Evolutionary conservation across 2,888 invertebrate species (phyloP), one percentile per base, ranked within the genome.

Genomic region (Lordiphosa andalusiaca): DNA sequence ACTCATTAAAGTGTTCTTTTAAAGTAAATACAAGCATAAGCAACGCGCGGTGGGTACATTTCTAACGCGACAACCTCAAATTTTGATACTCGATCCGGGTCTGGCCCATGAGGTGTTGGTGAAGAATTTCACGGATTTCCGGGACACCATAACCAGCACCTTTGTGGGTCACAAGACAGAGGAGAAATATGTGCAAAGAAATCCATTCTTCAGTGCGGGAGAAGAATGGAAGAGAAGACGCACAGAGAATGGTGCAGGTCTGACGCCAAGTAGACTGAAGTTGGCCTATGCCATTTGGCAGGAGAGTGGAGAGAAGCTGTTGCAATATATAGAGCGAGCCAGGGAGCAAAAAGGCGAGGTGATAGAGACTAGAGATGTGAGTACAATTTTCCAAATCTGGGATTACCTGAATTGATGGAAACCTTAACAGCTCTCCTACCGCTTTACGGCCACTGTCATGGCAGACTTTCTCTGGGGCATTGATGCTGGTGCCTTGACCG

Each of bases 201-300:
- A 71, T 58, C 84, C 84, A 0, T 85, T 85, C 54, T 76, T 85
- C 16, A 59, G 61, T 4, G 13, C 47, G 1, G 86, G 76, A 0
- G 84, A 85, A 0, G 59, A 46, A 3, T 91, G 92, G 92, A 90
- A 90, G 64, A 84, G 84, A 1, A 78, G 89, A 5, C 87, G 92
- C 33, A 67, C 85, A 0, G 90, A 90, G 49, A 69, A 90, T n/a
- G 89, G 90, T 1, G 90, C 90, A 0, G 90, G 90, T 4, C 89
- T 92, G 16, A 91, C 91, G 0, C 84, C 88, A 7, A 90, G 88
- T 37, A 91, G 90, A 67, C 89, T 90, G 72, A 82, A 67, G 33
- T 49, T 62, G 21, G 85, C 77, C 5, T 86, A 61, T 46, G 72
- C 73, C 16, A 86, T 86, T 39, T 84, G 84, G 69, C 71, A 70